Base-by-base conservation (phyloP, 2,113 vertebrate species). In the Sebastes schlegelii region DNA sequence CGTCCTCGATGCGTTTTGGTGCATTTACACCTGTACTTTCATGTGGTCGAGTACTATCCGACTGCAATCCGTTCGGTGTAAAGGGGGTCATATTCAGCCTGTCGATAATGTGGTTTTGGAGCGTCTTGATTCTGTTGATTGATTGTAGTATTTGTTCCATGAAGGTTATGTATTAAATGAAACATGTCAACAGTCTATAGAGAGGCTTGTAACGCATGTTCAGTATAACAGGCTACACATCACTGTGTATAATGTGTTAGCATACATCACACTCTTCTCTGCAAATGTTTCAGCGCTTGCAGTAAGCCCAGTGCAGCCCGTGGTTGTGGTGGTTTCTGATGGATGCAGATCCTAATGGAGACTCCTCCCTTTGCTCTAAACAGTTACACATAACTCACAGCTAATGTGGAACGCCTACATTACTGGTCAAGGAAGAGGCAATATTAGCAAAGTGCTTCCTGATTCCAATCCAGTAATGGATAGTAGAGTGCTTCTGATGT, bases 361-460 rank as follows among this genome's bases (percentile, higher is more conserved):
- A 40, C 21, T 68, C 2, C 13, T 17, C 60, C 7, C 5, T 46
- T n/a, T 66, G 21, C 7, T 64, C 43, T 17, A 26, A 65, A 69
- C 34, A 75, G 21, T 26, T 63, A 4, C n/a, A 52, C 21, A 61
- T 77, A 19, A 67, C 43, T 67, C 46, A 12, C 1, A 10, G 46
- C 17, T 71, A 23, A 71, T 42, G 10, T 54, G 40, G 12, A 23
- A 10, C 0, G 0, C 2, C 23, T 40, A 8, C 11, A 17, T 58
- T 19, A 46, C 5, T 61, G 46, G 7, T 45, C 13, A 68, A 57
- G 57, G 51, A 61, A 54, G 51, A 76, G 11, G 4, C 21, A 42
- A 17, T 73, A 76, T 72, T 34, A 62, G 46, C 43, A 57, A 79
- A 86, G 60, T 72, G 70, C 52, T 63, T 79, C 57, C 71, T 82